Conservation (phyloP, 2,797 vertebrate genomes). For the Pristis pectinata region DNA sequence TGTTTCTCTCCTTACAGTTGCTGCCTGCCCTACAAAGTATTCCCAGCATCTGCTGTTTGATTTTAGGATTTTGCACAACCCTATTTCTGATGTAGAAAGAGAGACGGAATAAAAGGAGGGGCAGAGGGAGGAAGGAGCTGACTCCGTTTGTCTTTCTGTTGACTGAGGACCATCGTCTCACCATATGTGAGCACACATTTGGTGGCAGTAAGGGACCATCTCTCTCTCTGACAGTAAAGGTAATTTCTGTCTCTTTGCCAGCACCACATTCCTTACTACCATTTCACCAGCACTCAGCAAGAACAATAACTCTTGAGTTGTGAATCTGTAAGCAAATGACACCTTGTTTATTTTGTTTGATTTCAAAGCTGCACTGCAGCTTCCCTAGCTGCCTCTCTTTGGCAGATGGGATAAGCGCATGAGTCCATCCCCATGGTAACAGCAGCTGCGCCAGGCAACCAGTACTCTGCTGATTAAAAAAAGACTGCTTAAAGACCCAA, state of each 20-base stretch:
- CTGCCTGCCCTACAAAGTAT: too few relatives aligned
- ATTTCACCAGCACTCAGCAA: neutral
- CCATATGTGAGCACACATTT: neutral
- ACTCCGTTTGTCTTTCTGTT: neutral
- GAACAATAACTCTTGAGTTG: conserved; percentile 38
- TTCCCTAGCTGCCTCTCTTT: conserved; percentile 48
- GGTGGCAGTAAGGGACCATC: neutral
- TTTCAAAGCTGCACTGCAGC: conserved; percentile 43
- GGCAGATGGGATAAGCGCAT: conserved; percentile 53
- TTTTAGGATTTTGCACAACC: neutral
- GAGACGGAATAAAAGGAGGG: neutral
- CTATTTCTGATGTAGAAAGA: neutral
- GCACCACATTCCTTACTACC: neutral
- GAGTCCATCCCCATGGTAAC: conserved; percentile 55
- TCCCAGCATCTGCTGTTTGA: too few relatives aligned
- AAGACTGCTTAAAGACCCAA: neutral
- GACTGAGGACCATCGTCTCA: neutral
- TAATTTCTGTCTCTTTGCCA: neutral
- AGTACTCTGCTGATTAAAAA: conserved; percentile 45
- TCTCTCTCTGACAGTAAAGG: neutral
- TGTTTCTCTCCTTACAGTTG: too few relatives aligned
- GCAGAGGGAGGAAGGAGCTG: neutral
- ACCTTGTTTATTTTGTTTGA: conserved; percentile 46
- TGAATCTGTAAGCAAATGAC: conserved; percentile 45
- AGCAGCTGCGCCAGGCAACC: conserved; percentile 47